A percentile compares a stretch with the other conserved stretches of the same genome.
phyloP scores from a whole-genome alignment of 1,140 invertebrate genomes.

The Lethrus apterus region DNA sequence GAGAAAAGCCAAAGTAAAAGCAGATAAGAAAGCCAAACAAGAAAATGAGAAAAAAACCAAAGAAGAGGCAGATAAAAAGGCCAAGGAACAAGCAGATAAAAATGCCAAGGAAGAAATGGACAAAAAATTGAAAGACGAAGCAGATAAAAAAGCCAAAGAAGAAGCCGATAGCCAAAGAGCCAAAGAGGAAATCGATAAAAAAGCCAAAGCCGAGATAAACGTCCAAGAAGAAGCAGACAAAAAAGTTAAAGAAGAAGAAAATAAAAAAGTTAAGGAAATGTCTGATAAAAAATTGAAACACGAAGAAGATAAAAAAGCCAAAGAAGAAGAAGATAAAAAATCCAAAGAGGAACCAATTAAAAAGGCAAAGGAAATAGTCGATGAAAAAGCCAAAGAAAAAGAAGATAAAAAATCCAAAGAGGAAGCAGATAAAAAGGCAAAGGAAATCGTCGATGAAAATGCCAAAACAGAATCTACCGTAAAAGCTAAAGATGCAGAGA shows the following conservation, averaged over 20 bases:
- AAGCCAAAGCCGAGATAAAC: slow-evolving; percentile 21
- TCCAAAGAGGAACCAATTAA: slow-evolving; percentile 19
- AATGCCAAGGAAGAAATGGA: slow-evolving; percentile 23
- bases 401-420: slow-evolving; percentile 16
- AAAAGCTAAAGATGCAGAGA: slow-evolving; percentile 23
- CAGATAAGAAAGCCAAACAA: slow-evolving; percentile 22
- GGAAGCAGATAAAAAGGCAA: slow-evolving; percentile 21
- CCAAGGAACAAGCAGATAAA: slow-evolving; percentile 20
- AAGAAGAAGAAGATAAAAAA: slow-evolving; percentile 20
- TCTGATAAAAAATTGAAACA: slow-evolving; percentile 13
- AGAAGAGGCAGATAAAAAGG: slow-evolving; percentile 21
- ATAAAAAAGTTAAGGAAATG: slow-evolving; percentile 14
- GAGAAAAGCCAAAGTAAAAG: slow-evolving; percentile 19
- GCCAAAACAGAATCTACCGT: slow-evolving; percentile 15
- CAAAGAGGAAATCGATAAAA: slow-evolving; percentile 21
- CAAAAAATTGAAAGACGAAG: slow-evolving; percentile 23
- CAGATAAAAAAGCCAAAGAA: slow-evolving; percentile 23
- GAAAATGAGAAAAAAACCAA: slow-evolving; percentile 25
- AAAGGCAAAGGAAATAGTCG: slow-evolving; percentile 17
- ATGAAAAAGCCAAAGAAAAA: no score
- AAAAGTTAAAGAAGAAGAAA: slow-evolving; percentile 17
- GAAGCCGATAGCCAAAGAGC: slow-evolving; percentile 19
- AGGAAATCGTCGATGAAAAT: slow-evolving; percentile 18
- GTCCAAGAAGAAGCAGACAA: slow-evolving; percentile 19
- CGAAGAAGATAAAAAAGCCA: slow-evolving; percentile 16